phyloP scores from a whole-genome alignment of 2,113 vertebrate species.

The Sus scrofa region DNA sequence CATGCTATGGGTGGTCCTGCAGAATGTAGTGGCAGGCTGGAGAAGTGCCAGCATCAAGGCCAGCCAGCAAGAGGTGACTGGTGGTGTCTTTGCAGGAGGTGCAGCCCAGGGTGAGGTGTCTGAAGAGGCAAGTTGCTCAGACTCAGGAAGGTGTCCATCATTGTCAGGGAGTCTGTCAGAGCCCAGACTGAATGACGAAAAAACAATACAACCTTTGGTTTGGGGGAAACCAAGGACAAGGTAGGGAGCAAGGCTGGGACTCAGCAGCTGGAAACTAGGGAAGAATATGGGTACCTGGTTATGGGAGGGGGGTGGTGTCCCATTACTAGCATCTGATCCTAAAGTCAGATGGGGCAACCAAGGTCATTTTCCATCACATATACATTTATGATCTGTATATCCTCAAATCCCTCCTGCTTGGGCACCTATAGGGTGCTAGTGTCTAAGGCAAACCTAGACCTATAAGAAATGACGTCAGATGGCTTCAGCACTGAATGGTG shows the following conservation, averaged over 20 bases:
- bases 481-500: neutral
- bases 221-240: neutral
- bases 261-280: neutral
- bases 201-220: neutral
- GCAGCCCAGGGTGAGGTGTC: neutral
- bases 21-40: neutral
- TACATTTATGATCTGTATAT: neutral
- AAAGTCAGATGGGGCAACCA: neutral
- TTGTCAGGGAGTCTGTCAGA: neutral
- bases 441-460: constrained; percentile 36
- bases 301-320: neutral
- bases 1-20: neutral
- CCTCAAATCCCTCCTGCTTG: neutral
- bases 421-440: neutral
- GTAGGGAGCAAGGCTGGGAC: neutral
- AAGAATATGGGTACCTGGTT: neutral
- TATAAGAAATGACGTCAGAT: constrained; percentile 45
- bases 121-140: neutral
- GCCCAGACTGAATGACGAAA: neutral
- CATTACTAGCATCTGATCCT: neutral
- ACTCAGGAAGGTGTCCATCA: neutral
- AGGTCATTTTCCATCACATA: constrained; percentile 11
- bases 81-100: neutral
- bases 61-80: neutral
- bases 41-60: neutral